Conservation (phyloP, 2,113 vertebrate species). For the Dendrocopos noguchii region DNA sequence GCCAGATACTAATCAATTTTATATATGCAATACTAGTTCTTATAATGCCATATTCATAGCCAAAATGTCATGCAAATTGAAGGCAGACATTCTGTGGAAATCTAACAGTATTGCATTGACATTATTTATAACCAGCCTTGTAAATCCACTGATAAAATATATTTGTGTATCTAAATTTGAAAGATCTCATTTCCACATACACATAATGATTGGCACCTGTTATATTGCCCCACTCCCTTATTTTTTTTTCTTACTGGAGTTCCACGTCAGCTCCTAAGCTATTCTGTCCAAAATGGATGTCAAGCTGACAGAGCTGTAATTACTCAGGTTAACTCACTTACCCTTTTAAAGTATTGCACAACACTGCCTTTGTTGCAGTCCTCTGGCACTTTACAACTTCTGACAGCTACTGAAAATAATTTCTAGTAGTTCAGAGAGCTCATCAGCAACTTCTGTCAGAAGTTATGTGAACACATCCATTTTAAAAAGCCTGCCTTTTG, state of each 20-base stretch:
- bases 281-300: not conserved
- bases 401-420: not conserved
- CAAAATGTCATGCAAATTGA: not conserved
- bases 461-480: not conserved
- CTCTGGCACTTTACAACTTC: not conserved
- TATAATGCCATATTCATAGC: not conserved
- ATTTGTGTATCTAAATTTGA: not conserved
- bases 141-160: not conserved
- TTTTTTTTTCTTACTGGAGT: not conserved
- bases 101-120: not conserved
- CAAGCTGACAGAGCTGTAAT: not conserved
- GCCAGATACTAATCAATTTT: not conserved
- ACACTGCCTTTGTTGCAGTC: not conserved
- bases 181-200: not conserved
- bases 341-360: not conserved
- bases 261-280: not conserved
- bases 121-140: not conserved
- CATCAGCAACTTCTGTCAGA: not conserved
- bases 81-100: not conserved
- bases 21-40: not conserved
- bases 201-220: not conserved
- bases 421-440: not conserved
- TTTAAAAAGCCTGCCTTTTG: conserved; percentile 32
- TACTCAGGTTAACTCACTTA: not conserved
- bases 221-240: not conserved